phyloP scores from a whole-genome alignment of 2,113 vertebrate genomes.

The Telmatochromis sp. region DNA sequence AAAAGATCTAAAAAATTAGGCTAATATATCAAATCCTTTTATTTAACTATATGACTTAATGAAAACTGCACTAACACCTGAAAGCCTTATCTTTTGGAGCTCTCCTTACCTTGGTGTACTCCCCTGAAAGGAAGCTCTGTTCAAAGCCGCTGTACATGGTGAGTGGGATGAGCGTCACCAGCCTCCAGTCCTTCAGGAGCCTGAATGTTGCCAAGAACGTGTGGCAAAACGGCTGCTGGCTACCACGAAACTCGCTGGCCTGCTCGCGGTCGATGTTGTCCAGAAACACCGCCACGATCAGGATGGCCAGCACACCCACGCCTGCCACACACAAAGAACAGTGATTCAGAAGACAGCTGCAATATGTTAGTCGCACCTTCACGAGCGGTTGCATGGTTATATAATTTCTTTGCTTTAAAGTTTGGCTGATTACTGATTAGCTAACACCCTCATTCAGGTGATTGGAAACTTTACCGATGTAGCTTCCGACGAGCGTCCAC shows the following conservation, averaged over 20 bases:
- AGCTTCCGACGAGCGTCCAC: slow-evolving; percentile 82
- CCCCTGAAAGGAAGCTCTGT: slow-evolving; percentile 89
- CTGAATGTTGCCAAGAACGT: slow-evolving; percentile 83
- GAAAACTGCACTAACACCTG: not conserved
- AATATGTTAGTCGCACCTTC: not conserved
- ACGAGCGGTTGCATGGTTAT: not conserved
- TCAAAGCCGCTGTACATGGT: slow-evolving; percentile 92
- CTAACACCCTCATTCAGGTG: not conserved
- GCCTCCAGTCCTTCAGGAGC: slow-evolving; percentile 78
- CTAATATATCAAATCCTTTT: not conserved
- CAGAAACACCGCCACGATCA: slow-evolving; percentile 79
- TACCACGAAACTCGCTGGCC: slow-evolving; percentile 56
- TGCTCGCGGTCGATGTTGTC: slow-evolving; percentile 72
- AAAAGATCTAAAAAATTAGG: not conserved
- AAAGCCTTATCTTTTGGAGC: not conserved
- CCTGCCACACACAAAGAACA: slow-evolving; percentile 58
- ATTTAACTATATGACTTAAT: not conserved
- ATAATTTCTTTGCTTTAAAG: not conserved
- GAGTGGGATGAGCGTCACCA: slow-evolving; percentile 82
- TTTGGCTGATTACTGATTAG: not conserved
- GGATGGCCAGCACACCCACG: slow-evolving; percentile 82
- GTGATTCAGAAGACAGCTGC: not conserved
- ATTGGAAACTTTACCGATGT: slow-evolving; percentile 75
- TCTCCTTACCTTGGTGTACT: slow-evolving; percentile 87
- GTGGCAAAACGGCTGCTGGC: slow-evolving; percentile 65